Conservation (phyloP, 2,797 vertebrate genomes). For the Sebastes oblongus region DNA sequence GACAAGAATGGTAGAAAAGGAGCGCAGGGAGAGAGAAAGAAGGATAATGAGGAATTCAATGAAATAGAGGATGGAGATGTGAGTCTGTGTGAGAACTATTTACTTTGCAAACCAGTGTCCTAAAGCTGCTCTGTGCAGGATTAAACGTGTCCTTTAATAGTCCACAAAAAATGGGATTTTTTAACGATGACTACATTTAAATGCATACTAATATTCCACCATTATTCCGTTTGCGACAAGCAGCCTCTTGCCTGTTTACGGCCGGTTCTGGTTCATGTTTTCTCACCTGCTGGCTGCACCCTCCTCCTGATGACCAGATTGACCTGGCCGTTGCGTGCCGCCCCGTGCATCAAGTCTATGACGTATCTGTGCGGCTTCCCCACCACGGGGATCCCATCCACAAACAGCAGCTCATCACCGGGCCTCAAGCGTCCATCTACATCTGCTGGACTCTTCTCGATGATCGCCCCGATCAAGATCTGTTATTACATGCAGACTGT, state of each 20-base stretch:
- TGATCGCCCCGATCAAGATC: slow-evolving; percentile 97
- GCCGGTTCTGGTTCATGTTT: background rate
- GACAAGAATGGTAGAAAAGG: background rate
- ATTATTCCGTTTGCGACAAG: too few species aligned
- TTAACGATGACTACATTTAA: background rate
- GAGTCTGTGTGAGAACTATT: background rate
- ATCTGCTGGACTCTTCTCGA: slow-evolving; percentile 97
- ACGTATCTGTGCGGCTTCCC: slow-evolving; percentile 98
- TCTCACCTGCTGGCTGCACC: slow-evolving; percentile 86
- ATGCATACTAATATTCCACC: too few species aligned
- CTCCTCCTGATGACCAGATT: slow-evolving; percentile 95
- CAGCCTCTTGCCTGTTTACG: too few species aligned
- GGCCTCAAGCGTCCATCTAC: slow-evolving; percentile 94
- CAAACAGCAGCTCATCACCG: slow-evolving; percentile 94
- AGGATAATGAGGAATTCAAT: background rate
- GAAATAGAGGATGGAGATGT: background rate
- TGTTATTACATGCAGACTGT: slow-evolving; percentile 56
- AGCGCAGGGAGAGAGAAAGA: background rate
- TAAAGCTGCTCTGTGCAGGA: background rate
- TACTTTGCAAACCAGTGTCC: background rate
- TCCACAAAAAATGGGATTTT: too few species aligned
- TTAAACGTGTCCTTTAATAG: too few species aligned
- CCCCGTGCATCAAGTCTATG: slow-evolving; percentile 97
- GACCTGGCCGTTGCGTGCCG: slow-evolving; percentile 94
- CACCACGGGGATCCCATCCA: slow-evolving; percentile 93